phyloP scores from a whole-genome alignment of 2,888 invertebrate genomes.

The Caenorhabditis imperialis region DNA sequence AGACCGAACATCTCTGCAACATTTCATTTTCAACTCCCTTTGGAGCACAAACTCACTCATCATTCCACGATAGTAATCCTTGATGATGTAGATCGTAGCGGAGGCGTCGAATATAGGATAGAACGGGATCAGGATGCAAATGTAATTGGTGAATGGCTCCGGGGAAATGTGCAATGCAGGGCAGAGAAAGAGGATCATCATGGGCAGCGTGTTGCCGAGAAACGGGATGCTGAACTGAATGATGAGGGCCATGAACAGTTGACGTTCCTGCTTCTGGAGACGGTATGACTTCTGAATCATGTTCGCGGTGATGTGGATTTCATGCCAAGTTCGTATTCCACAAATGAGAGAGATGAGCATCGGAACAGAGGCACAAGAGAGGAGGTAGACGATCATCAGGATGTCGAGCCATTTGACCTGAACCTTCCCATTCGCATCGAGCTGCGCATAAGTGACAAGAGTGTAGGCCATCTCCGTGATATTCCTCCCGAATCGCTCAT shows the following conservation, averaged over 20 bases:
- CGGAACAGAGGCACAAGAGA: slow-evolving; percentile 19
- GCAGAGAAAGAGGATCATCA: slow-evolving; percentile 21
- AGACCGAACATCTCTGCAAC: not conserved
- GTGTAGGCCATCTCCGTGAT: slow-evolving; percentile 30
- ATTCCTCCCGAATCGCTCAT: slow-evolving; percentile 22
- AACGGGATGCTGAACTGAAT: slow-evolving; percentile 35
- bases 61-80: slow-evolving; percentile 31
- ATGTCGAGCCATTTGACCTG: slow-evolving; percentile 4
- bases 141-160: slow-evolving; percentile 36
- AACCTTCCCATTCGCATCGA: not conserved
- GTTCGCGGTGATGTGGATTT: slow-evolving; percentile 13
- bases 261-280: slow-evolving; percentile 29
- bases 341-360: slow-evolving; percentile 27
- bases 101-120: slow-evolving; percentile 35
- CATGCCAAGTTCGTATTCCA: slow-evolving; percentile 19
- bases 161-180: slow-evolving; percentile 25
- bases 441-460: slow-evolving; percentile 28
- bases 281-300: slow-evolving; percentile 14
- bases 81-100: slow-evolving; percentile 19
- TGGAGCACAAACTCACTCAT: slow-evolving; percentile 30
- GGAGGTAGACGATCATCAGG: slow-evolving; percentile 18
- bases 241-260: slow-evolving; percentile 28
- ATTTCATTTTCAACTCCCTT: not conserved
- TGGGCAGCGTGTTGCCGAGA: slow-evolving; percentile 35
- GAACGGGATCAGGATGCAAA: slow-evolving; percentile 37